Conservation (phyloP, 2,888 invertebrate genomes). For the Mechanitis mazaeus region DNA sequence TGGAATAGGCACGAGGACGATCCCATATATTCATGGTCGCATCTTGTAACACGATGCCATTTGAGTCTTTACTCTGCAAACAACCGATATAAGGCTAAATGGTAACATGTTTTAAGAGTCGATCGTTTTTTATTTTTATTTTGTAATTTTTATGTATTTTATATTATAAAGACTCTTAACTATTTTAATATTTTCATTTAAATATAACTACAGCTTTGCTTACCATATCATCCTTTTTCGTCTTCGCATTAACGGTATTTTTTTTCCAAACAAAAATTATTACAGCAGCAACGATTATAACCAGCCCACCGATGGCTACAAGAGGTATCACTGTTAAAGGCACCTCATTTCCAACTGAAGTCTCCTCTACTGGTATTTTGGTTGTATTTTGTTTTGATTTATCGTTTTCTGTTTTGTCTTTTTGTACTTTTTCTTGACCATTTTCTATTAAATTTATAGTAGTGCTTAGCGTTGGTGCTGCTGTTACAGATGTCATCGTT, state of each 20-base stretch:
- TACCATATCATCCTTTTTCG: slow-evolving; percentile 85
- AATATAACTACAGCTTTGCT: slow-evolving; percentile 31
- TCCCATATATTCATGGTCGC: slow-evolving; percentile 87
- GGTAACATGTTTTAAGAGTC: neutral
- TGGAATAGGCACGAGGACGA: slow-evolving; percentile 86
- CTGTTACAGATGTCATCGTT: slow-evolving; percentile 55
- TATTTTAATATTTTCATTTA: neutral
- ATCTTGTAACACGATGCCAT: slow-evolving; percentile 81
- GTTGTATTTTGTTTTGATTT: slow-evolving; percentile 44
- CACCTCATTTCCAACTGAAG: slow-evolving; percentile 64
- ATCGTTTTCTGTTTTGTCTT: slow-evolving; percentile 36
- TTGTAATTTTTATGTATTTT: too few species aligned
- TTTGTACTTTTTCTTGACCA: slow-evolving; percentile 45
- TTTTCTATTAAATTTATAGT: slow-evolving; percentile 39
- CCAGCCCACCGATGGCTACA: slow-evolving; percentile 81
- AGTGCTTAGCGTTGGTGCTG: slow-evolving; percentile 43
- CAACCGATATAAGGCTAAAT: slow-evolving; percentile 34
- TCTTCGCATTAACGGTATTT: slow-evolving; percentile 79
- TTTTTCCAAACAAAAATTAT: slow-evolving; percentile 84
- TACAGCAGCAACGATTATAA: slow-evolving; percentile 80
- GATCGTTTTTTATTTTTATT: too few species aligned
- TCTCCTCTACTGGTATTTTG: slow-evolving; percentile 50
- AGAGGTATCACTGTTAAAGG: slow-evolving; percentile 82
- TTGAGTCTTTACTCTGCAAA: slow-evolving; percentile 82
- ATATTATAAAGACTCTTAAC: too few species aligned